phyloP scores from a whole-genome alignment of 2,113 vertebrate species.

The Chamaetylas fuelleborni region DNA sequence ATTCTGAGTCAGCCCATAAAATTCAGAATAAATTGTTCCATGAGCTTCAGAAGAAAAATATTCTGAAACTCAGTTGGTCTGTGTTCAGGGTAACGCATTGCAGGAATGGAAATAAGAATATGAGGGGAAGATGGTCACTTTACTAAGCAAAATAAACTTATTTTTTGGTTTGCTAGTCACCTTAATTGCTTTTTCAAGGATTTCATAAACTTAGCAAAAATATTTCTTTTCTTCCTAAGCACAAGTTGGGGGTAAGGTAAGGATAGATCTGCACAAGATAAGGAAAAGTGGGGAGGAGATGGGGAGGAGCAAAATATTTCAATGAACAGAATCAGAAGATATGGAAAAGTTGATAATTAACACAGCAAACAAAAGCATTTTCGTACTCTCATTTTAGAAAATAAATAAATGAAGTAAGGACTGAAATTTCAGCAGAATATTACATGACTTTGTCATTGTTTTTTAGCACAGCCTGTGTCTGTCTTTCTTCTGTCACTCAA shows the following conservation, averaged over 20 bases:
- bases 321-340: background rate
- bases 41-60: background rate
- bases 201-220: background rate
- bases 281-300: background rate
- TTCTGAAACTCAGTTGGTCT: background rate
- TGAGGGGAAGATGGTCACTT: background rate
- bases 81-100: background rate
- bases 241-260: rapidly evolving
- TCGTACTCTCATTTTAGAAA: background rate
- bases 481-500: background rate
- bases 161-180: background rate
- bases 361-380: background rate
- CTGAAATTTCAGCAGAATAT: background rate
- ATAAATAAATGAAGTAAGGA: background rate
- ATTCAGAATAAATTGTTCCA: background rate
- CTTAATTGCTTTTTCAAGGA: background rate
- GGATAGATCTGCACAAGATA: background rate
- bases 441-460: background rate
- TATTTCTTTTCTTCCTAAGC: background rate
- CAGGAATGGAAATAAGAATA: background rate
- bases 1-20: background rate
- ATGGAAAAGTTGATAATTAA: background rate
- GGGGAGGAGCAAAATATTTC: background rate
- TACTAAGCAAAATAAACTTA: background rate
- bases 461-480: background rate